Base-by-base conservation (phyloP, 2,113 vertebrate species). In the Hemicordylus capensis region DNA sequence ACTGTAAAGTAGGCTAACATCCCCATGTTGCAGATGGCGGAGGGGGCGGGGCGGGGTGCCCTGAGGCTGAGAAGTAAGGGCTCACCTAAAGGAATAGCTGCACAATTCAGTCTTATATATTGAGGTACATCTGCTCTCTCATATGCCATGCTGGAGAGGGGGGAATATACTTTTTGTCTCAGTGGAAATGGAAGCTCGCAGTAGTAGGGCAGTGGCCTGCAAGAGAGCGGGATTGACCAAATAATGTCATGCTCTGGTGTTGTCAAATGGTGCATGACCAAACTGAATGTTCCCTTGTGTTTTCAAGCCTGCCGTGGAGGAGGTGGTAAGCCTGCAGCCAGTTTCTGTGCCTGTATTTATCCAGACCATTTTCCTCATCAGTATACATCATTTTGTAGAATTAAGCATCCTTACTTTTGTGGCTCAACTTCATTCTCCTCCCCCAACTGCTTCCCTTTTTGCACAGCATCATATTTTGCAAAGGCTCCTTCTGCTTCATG, bases 271-370 rank as follows among this genome's bases (percentile, higher is more conserved):
- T 90, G 82, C 87, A 24, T 6, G 81, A 88, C 86, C 89, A 89
- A 96, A 97, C 95, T 98, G 98, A 97, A 97, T 95, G 84, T 97
- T 93, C 95, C 95, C 97, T 98, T 97, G 90, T 97, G 95, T 97
- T 98, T 98, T 97, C 98, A 98, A 99, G 99, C 98, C 97, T 96
- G 48, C 93, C 75, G 97, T 98, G 96, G 99, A 98, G 54, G 98
- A 98, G 97, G 98, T 97, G 99, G 99, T 99, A 99, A 99, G 98
- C 97, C 82, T 86, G 80, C 75, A 89, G 94, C 88, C 92, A 69
- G 90, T 92, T 95, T 90, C 56, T 93, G 92, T 93, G 72, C 96
- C 93, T 91, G 83, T 93, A 87, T 93, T 64, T 94, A 89, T 91
- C 91, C 89, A 94, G 86, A 88, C 89, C 93, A 93, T 95, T 91